Evolutionary conservation across 1,140 invertebrate genomes (phyloP).

Genomic region (Zophobas atratus): DNA sequence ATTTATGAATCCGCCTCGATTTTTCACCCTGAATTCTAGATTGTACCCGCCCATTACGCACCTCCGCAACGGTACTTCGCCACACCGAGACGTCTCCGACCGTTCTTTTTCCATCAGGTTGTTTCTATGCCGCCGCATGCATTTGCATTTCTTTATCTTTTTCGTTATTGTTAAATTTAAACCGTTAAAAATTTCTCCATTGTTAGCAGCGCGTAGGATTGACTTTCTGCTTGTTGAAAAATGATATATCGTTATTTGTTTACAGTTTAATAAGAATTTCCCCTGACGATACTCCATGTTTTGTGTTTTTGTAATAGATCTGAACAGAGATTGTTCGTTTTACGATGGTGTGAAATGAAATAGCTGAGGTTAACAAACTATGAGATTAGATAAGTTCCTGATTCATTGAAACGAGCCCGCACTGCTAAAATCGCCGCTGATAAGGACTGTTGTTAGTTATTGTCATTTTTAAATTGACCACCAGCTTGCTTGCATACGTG

Average conservation of each 20-base stretch:
- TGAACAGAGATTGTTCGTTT: conserved; percentile 31
- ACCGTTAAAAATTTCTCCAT: no score
- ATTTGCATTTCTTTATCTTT: no score
- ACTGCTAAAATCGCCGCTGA: conserved; percentile 9
- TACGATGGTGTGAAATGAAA: conserved; percentile 35
- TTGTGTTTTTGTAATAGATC: conserved; percentile 41
- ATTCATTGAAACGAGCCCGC: conserved; percentile 32
- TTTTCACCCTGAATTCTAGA: no score
- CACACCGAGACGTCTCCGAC: no score
- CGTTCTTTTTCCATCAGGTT: no score
- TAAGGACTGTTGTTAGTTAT: conserved; percentile 15
- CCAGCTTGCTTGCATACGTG: conserved; percentile 12
- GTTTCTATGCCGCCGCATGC: no score
- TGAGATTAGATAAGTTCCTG: conserved; percentile 43
- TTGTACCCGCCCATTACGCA: no score
- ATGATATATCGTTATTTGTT: conserved; percentile 34
- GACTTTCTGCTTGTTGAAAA: conserved; percentile 26
- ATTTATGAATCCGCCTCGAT: no score
- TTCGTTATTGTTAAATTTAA: no score
- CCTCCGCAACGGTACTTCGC: no score
- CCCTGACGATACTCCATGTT: conserved; percentile 25
- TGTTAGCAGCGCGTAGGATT: neutral
- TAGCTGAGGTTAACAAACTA: conserved; percentile 44
- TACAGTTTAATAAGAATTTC: conserved; percentile 26
- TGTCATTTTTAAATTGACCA: conserved; percentile 44